Base-by-base conservation (phyloP, 1,140 invertebrate genomes). In the Lasioglossum albipes region DNA sequence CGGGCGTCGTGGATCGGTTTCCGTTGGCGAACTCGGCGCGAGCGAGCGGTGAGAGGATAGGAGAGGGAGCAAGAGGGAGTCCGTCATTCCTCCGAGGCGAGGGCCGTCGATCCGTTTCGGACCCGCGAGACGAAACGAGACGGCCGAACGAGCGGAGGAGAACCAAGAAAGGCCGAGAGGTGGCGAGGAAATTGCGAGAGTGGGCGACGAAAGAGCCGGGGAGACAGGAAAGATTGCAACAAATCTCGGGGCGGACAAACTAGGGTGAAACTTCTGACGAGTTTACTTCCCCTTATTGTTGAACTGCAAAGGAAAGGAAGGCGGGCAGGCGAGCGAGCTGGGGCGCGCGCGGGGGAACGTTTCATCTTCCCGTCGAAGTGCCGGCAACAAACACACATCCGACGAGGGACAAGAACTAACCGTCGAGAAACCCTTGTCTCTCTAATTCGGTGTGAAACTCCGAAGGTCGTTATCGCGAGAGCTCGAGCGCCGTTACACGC, bases 181-280 rank as follows among this genome's bases (percentile, higher is more conserved):
- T 3, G 6, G 36, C 18, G 65, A 59, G 41, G 22, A 59, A 71
- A 18, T 71, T 71, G 31, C 41, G 5, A 12, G 57, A 52, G 42
- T 16, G 42, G 42, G n/a, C 42, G n/a, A 68, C 20, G 65, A 67
- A 45, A 42, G n/a, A 67, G 65, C 41, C 65, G 42, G 57, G 13
- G 65, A 59, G 12, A 49, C 36, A 57, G n/a, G 49, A 59, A 73
- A 74, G 77, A 73, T 79, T 52, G 59, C 49, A 65, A 73, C 42
- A 31, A 79, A 79, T 79, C 70, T 79, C n/a, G 22, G 42, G 70
- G 0, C 57, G 61, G 36, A 42, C 76, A 45, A 73, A 79, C 70
- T 73, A 66, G 49, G 36, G 49, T 74, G 49, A 66, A 74, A 74
- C 70, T 66, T 74, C 36, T 41, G 49, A 79, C 77, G 70, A 57